Evolutionary conservation across 2,888 invertebrate genomes (phyloP).

Genomic region (Brassicogethes aeneus): DNA sequence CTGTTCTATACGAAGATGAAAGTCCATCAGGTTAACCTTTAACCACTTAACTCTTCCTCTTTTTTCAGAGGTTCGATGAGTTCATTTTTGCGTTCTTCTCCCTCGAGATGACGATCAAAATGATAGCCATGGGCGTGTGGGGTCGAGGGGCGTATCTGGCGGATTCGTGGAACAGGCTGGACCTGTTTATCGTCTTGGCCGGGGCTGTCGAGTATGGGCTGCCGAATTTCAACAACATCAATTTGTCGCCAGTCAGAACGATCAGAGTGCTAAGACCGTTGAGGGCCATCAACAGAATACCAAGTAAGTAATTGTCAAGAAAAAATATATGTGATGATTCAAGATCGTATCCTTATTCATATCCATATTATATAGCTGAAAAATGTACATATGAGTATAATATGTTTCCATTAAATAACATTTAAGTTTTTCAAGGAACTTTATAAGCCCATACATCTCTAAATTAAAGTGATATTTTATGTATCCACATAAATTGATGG

Average conservation of each 20-base stretch:
- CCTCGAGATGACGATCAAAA: conserved; percentile 96
- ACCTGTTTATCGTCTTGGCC: conserved; percentile 94
- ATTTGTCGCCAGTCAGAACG: conserved; percentile 95
- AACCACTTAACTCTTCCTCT: conserved; percentile 9
- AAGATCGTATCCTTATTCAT: no score
- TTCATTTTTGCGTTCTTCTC: conserved; percentile 98
- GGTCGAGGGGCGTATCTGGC: conserved; percentile 92
- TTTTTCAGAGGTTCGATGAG: conserved; percentile 85
- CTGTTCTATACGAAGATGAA: conserved; percentile 2
- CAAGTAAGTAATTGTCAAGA: conserved; percentile 93
- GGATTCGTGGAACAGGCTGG: conserved; percentile 98
- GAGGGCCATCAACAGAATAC: conserved; percentile 98
- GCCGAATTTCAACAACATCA: conserved; percentile 88
- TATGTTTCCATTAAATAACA: no score
- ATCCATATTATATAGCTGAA: no score
- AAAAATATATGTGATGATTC: no score
- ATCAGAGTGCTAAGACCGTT: conserved; percentile 94
- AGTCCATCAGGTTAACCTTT: conserved; percentile 5
- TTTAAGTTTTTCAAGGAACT: no score
- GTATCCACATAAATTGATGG: no score
- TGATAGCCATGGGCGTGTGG: conserved; percentile 95
- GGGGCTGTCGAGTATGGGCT: conserved; percentile 87
- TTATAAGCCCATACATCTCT: no score
- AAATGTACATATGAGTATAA: no score
- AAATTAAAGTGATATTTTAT: no score